These are phyloP conservation scores for Neelides folsomi DNA, from an alignment of 2,888 invertebrate species.

Conservation along the genomic window DNA sequence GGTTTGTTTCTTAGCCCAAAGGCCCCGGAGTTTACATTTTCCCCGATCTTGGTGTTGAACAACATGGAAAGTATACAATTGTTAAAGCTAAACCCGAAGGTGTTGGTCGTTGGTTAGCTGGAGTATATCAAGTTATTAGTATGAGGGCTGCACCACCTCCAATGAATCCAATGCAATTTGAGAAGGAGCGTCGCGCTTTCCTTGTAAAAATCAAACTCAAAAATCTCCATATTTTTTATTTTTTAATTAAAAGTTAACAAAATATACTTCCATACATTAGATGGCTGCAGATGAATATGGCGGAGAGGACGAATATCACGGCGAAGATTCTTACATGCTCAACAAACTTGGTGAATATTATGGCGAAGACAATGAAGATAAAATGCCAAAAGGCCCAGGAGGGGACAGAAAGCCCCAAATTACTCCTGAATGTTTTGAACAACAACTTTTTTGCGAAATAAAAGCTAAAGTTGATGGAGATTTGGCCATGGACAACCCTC, in stretches of 20 bases:
- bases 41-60: constrained; percentile 55
- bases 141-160: constrained; percentile 20
- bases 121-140: constrained; percentile 22
- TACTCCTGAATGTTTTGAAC: not conserved
- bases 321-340: not conserved
- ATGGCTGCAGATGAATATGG: too few species aligned
- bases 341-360: not conserved
- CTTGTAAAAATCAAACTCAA: too few species aligned
- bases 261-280: too few species aligned
- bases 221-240: too few species aligned
- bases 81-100: constrained; percentile 41
- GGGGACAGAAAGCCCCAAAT: not conserved
- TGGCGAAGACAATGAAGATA: constrained; percentile 4
- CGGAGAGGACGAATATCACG: not conserved
- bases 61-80: constrained; percentile 56
- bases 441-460: constrained; percentile 1
- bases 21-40: constrained; percentile 65
- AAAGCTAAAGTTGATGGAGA: constrained; percentile 11
- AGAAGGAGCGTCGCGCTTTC: constrained; percentile 8
- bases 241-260: too few species aligned
- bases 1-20: constrained; percentile 45
- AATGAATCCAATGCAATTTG: constrained; percentile 20
- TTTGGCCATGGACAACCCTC: constrained; percentile 9
- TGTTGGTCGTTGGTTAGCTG: constrained; percentile 15
- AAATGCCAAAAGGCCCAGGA: not conserved